Percentiles rank a stretch among this genome's conserved stretches.
Conservation (phyloP, 2,113 vertebrate species). For the Takifugu flavidus region DNA sequence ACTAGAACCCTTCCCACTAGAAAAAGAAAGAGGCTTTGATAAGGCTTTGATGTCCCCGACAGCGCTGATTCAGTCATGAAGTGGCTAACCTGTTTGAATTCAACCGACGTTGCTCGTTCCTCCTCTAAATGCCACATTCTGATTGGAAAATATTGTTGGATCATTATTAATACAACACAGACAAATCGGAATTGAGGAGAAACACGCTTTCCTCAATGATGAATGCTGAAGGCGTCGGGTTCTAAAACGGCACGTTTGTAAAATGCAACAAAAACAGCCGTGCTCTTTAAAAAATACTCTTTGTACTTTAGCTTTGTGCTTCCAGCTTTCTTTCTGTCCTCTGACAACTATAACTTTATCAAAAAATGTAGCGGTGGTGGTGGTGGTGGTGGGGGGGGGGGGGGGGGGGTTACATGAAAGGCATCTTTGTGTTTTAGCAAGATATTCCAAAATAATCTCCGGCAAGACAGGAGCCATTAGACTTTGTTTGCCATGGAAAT, state of each 20-base stretch:
- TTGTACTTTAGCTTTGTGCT: constrained; percentile 46
- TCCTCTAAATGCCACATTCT: constrained; percentile 21
- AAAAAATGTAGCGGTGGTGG: constrained; percentile 38
- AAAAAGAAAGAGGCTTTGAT: constrained; percentile 18
- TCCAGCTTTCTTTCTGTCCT: constrained; percentile 44
- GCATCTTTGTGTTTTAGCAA: constrained; percentile 51
- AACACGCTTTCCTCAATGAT: constrained; percentile 6
- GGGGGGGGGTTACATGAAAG: constrained; percentile 36
- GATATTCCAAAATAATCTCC: constrained; percentile 66
- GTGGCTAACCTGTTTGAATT: not conserved
- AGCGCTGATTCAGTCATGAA: constrained; percentile 33
- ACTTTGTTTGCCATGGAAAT: constrained; percentile 70
- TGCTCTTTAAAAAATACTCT: constrained; percentile 4
- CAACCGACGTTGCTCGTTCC: not conserved
- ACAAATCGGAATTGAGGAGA: not conserved
- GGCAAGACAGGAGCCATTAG: constrained; percentile 63
- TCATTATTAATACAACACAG: constrained; percentile 4
- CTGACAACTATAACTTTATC: constrained; percentile 39
- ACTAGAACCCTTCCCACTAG: constrained; percentile 25
- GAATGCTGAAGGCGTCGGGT: constrained; percentile 20
- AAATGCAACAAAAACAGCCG: not conserved
- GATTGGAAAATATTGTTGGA: constrained; percentile 24
- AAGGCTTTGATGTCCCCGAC: constrained; percentile 48
- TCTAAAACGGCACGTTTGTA: constrained; percentile 28
- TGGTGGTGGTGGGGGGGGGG: constrained; percentile 32